These are phyloP conservation scores for Sialia sialis DNA, from an alignment of 2,113 vertebrate genomes.

Conservation along the genomic window DNA sequence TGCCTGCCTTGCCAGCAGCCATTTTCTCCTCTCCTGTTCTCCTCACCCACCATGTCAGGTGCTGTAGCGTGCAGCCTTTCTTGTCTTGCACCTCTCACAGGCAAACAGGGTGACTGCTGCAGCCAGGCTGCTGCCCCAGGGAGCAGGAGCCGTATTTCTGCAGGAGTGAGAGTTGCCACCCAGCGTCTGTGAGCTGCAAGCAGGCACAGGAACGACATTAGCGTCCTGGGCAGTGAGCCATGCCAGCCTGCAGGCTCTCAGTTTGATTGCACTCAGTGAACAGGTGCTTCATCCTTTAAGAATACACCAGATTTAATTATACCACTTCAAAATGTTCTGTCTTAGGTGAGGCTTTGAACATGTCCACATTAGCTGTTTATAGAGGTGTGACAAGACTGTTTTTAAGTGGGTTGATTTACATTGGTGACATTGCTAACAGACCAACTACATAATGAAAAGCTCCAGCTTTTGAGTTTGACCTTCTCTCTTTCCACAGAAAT, in stretches of 20 bases:
- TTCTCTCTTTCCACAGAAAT: background rate
- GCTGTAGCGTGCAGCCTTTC: fast-evolving
- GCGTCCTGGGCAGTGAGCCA: background rate
- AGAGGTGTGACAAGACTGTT: background rate
- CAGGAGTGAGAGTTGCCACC: background rate
- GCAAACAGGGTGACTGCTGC: background rate
- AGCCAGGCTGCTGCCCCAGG: background rate
- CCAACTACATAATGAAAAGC: background rate
- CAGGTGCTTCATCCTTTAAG: background rate
- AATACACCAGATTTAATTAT: background rate
- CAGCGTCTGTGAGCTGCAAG: background rate
- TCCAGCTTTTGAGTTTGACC: background rate
- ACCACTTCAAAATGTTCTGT: background rate
- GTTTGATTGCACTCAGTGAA: background rate
- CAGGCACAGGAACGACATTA: background rate
- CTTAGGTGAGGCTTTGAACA: background rate
- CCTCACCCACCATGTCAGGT: background rate
- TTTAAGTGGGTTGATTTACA: background rate
- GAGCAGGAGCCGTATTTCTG: background rate
- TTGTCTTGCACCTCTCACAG: background rate
- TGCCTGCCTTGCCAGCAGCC: background rate
- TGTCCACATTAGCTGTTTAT: background rate
- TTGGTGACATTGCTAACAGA: background rate
- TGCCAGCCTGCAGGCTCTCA: background rate
- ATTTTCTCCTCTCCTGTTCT: background rate